Conservation (phyloP, 1,140 invertebrate genomes). For the Tetramorium parvispinum region DNA sequence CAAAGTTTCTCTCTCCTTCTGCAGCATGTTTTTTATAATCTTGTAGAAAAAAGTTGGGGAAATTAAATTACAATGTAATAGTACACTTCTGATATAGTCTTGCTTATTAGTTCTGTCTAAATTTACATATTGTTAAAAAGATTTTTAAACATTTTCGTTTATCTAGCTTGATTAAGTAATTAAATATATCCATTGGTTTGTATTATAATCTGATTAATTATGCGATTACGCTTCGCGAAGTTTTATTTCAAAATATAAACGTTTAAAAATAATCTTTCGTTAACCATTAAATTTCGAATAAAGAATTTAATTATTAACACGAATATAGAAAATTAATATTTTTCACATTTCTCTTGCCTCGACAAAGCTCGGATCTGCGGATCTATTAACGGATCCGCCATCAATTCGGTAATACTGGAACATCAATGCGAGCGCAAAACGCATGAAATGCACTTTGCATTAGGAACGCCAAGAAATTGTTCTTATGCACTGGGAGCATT, state of each 20-base stretch:
- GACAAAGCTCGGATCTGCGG: not conserved
- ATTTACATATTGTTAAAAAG: not conserved
- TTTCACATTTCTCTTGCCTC: not conserved
- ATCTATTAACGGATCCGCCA: not conserved
- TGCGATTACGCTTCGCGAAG: not conserved
- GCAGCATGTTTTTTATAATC: not conserved
- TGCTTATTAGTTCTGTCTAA: not conserved
- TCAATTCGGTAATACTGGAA: conserved; percentile 13
- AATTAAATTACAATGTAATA: not conserved
- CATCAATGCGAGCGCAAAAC: conserved; percentile 42
- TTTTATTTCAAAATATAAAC: not conserved
- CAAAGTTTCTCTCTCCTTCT: not conserved
- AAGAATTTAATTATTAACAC: not conserved
- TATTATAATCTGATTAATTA: not conserved
- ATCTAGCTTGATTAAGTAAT: not conserved
- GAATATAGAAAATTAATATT: not conserved
- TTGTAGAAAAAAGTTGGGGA: not conserved
- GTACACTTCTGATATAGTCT: not conserved
- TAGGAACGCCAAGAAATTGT: conserved; percentile 57
- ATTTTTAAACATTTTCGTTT: not conserved
- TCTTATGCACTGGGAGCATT: conserved; percentile 63
- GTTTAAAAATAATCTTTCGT: not conserved
- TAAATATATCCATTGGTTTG: not conserved
- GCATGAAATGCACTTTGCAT: conserved; percentile 64
- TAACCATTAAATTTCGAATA: not conserved